Conservation (phyloP, 2,888 invertebrate genomes). For the Cataglyphis livida region DNA sequence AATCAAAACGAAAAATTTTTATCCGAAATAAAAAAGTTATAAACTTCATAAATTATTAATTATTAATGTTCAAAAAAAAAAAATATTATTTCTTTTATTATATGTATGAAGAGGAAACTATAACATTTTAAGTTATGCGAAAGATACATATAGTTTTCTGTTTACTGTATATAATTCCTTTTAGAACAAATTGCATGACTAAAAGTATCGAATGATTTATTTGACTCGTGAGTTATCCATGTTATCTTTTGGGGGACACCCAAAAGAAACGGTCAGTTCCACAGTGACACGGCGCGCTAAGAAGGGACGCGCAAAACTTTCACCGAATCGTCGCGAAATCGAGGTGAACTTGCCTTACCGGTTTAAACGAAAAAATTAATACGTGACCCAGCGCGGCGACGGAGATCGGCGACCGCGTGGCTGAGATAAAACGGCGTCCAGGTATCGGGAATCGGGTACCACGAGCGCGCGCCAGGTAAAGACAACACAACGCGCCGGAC, state of each 20-base stretch:
- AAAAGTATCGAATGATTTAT: background rate
- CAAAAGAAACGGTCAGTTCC: constrained; percentile 21
- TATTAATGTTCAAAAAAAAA: background rate
- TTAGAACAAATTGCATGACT: background rate
- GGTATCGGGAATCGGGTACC: constrained; percentile 55
- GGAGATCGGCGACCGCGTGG: constrained; percentile 58
- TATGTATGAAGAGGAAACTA: background rate
- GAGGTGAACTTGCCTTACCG: constrained; percentile 79
- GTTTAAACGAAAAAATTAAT: constrained; percentile 80
- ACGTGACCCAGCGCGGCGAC: constrained; percentile 65
- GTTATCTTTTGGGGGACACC: background rate
- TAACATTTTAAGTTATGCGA: background rate
- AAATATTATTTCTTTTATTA: background rate
- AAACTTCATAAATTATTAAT: background rate
- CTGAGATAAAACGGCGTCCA: constrained; percentile 61
- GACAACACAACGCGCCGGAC: constrained; percentile 66
- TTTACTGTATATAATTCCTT: background rate
- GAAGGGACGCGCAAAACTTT: constrained; percentile 68
- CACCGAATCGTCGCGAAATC: constrained; percentile 76
- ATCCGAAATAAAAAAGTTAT: background rate
- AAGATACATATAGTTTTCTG: background rate
- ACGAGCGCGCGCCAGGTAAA: constrained; percentile 73
- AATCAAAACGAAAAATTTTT: background rate
- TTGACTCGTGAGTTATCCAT: background rate
- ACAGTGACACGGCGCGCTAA: constrained; percentile 41